Evolutionary conservation across 1,140 invertebrate species (phyloP).

Genomic region (Sinella curviseta): DNA sequence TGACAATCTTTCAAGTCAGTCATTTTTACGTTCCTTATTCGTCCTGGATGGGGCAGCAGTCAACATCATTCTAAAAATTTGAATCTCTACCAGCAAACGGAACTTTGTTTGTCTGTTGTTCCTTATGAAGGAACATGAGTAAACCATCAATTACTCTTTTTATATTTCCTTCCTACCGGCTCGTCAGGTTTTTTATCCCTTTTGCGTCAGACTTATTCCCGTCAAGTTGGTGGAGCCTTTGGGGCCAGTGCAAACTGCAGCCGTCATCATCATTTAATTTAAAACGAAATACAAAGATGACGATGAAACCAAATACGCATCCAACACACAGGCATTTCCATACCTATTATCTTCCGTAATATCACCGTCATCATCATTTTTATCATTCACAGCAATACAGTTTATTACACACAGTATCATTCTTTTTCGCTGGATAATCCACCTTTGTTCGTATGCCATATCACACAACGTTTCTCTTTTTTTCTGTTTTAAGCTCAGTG

Average conservation of each 20-base stretch:
- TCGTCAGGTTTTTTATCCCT: not conserved
- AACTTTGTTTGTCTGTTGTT: too few species aligned
- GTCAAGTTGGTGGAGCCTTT: constrained; percentile 1
- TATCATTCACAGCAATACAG: too few species aligned
- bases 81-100: too few species aligned
- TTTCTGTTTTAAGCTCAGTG: too few species aligned
- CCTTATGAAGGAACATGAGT: not conserved
- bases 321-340: too few species aligned
- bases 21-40: not conserved
- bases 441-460: too few species aligned
- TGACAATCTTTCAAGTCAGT: constrained; percentile 19
- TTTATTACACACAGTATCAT: too few species aligned
- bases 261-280: constrained; percentile 19
- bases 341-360: too few species aligned
- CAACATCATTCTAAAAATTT: not conserved
- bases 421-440: too few species aligned
- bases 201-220: not conserved
- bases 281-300: not conserved
- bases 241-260: not conserved
- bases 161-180: not conserved
- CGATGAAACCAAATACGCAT: too few species aligned
- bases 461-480: too few species aligned
- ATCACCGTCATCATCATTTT: too few species aligned
- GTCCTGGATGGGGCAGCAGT: not conserved
- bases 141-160: constrained; percentile 11